These are phyloP conservation scores for Phalangium opilio DNA, from an alignment of 2,888 invertebrate species.

Conservation along the genomic window DNA sequence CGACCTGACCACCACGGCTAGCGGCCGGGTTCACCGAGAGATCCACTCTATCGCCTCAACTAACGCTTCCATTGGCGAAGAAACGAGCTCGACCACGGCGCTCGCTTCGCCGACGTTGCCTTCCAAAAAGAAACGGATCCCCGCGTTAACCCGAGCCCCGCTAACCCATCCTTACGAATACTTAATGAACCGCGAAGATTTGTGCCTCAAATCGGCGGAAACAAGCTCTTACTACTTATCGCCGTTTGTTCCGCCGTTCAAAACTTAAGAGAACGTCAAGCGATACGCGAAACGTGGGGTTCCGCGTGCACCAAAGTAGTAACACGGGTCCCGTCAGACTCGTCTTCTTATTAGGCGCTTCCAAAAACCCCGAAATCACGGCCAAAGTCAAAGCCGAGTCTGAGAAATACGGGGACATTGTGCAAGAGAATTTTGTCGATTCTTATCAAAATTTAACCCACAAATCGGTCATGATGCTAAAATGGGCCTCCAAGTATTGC, in stretches of 20 bases:
- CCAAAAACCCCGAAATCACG: conserved; percentile 3
- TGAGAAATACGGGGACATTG: conserved; percentile 12
- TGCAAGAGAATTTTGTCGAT: conserved; percentile 18
- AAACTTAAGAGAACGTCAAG: conserved; percentile 9
- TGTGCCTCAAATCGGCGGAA: conserved; percentile 8
- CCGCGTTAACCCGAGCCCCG: no score
- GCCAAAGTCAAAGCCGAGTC: conserved; percentile 9
- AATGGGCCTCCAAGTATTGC: conserved; percentile 17
- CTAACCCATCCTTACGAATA: conserved; percentile 4
- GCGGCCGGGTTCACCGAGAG: no score
- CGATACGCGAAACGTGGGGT: conserved; percentile 20
- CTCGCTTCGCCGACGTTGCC: no score
- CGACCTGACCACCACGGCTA: no score
- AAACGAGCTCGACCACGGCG: no score
- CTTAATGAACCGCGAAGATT: conserved; percentile 7
- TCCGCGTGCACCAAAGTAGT: conserved; percentile 5
- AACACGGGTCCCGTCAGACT: conserved; percentile 11
- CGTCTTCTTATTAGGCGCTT: conserved; percentile 17
- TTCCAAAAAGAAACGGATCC: no score
- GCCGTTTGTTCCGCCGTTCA: conserved; percentile 12
- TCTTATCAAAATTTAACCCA: conserved; percentile 19
- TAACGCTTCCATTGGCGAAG: no score
- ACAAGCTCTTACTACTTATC: conserved; percentile 6
- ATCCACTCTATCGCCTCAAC: no score
- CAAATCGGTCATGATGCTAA: conserved; percentile 18